These are phyloP conservation scores for Zaprionus bogoriensis DNA, from an alignment of 2,888 invertebrate genomes.

Conservation along the genomic window DNA sequence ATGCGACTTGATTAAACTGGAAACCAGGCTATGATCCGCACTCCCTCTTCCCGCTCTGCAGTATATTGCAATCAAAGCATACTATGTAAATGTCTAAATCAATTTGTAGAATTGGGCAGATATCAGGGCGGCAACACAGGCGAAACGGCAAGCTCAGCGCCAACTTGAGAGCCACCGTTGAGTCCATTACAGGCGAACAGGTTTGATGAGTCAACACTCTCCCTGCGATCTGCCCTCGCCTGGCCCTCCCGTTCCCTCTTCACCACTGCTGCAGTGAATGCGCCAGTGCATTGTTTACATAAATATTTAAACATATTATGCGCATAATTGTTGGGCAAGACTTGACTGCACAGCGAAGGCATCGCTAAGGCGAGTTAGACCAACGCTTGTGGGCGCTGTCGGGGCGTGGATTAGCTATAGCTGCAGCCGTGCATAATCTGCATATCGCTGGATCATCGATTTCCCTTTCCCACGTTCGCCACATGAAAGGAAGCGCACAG, in stretches of 20 bases:
- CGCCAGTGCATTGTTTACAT: slow-evolving; percentile 29
- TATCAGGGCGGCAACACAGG: slow-evolving; percentile 5
- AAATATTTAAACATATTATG: slow-evolving; percentile 59
- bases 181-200: slow-evolving; percentile 53
- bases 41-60: neutral
- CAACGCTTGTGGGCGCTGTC: slow-evolving; percentile 53
- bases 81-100: slow-evolving; percentile 15
- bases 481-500: neutral
- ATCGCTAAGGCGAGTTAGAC: slow-evolving; percentile 47
- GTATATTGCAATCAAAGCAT: neutral
- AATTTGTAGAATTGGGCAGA: slow-evolving; percentile 10
- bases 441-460: slow-evolving; percentile 31
- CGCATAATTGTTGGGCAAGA: slow-evolving; percentile 61
- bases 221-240: neutral
- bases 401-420: slow-evolving; percentile 37
- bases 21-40: slow-evolving; percentile 24
- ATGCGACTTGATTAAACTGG: slow-evolving; percentile 33
- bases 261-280: neutral
- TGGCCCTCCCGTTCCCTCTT: too few species aligned
- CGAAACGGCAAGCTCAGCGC: slow-evolving; percentile 32
- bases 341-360: neutral
- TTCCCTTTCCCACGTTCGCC: slow-evolving; percentile 57
- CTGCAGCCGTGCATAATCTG: slow-evolving; percentile 24
- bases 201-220: slow-evolving; percentile 51
- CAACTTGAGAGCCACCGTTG: slow-evolving; percentile 35